Evolutionary conservation across 2,113 vertebrate species (phyloP), one percentile per base, ranked within the genome.

Genomic region (Pycnonotus jocosus): DNA sequence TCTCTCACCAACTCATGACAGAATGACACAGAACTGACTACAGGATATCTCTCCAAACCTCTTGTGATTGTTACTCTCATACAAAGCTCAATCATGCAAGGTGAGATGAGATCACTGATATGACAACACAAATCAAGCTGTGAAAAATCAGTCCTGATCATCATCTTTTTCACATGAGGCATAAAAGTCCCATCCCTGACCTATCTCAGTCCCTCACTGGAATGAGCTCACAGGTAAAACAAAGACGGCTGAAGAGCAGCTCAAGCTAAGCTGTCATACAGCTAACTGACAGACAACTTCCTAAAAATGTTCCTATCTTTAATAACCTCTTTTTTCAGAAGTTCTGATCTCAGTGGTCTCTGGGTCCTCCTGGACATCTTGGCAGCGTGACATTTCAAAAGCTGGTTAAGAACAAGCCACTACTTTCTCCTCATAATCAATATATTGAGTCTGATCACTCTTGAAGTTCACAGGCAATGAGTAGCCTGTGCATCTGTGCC

Each of bases 301-400:
- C 64, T 72, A 44, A 56, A 84, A 92, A 51, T 31, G 1, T 17
- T 90, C 28, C 30, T 80, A n/a, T 71, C 38, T 53, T 66, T 66
- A 66, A 19, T 56, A 51, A 24, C 18, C 35, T 16, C 13, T 53
- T 73, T 78, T 48, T 71, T 61, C 47, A 81, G 25, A 86, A 85
- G 1, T 1, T 71, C 6, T 68, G 40, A n/a, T 58, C 25, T 83
- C 35, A 62, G 2, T 0, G 1, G 7, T 33, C 22, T 68, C 44
- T 73, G 12, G 15, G 24, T 80, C 20, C 27, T 90, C 44, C 56
- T 86, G 51, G 31, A 60, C 9, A 33, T 61, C 30, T 90, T 73
- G 28, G 30, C 24, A 80, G 25, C 30, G 38, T 40, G 66, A 44
- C 1, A 0, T 79, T 79, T 80, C 45, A 92, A 58, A 76, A 76